Conservation (phyloP, 2,888 invertebrate genomes). For the Tachina fera region DNA sequence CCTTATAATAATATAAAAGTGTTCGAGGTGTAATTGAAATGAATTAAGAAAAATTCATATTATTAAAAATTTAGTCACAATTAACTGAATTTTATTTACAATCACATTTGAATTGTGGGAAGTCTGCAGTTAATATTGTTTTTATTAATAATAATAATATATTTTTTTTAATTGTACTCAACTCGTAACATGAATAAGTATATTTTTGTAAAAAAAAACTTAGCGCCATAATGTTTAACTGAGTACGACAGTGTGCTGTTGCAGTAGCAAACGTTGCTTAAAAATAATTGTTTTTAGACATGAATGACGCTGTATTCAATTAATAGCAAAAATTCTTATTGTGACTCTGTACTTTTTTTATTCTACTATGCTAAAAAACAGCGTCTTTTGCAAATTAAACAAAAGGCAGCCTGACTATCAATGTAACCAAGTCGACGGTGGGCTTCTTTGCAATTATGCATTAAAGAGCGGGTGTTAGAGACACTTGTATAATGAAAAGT, state of each 20-base stretch:
- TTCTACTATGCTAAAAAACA: not conserved
- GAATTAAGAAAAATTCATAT: not conserved
- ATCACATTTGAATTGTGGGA: conserved; percentile 10
- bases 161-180: conserved; percentile 3
- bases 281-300: conserved; percentile 22
- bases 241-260: conserved; percentile 7
- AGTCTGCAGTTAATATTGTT: conserved; percentile 15
- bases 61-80: conserved; percentile 48
- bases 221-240: conserved; percentile 48
- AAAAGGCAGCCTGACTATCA: not conserved
- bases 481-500: conserved; percentile 56
- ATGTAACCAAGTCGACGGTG: not conserved
- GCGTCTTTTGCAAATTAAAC: conserved; percentile 17
- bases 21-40: conserved; percentile 7
- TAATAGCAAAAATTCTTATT: conserved; percentile 19
- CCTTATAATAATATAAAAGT: conserved; percentile 4
- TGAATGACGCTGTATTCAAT: conserved; percentile 24
- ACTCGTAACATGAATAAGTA: not conserved
- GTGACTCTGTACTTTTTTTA: conserved; percentile 20
- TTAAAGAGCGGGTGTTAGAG: not conserved
- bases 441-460: not conserved
- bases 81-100: conserved; percentile 29
- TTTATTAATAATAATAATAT: conserved; percentile 22
- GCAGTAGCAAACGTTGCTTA: conserved; percentile 22
- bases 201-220: not conserved